Percentiles rank a stretch among this genome's conserved stretches.
Evolutionary conservation across 1,140 invertebrate species (phyloP).

Genomic region (Nebria ingens): DNA sequence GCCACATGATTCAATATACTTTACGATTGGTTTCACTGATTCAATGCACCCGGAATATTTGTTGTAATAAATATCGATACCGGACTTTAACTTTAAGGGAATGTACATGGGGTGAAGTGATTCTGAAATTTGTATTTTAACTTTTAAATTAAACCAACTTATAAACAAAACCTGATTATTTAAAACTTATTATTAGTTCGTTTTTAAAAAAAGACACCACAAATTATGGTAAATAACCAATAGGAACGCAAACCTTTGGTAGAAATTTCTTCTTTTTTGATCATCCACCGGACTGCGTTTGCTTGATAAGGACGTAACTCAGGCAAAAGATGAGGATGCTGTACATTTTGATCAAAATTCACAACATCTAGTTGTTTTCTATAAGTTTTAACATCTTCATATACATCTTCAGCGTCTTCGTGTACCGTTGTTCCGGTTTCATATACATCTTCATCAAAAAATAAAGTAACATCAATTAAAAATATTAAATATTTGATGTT

Average conservation of each 20-base stretch:
- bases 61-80: slow-evolving; percentile 41
- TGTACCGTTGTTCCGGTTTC: slow-evolving; percentile 12
- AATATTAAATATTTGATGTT: slow-evolving; percentile 4
- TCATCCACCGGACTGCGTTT: slow-evolving; percentile 59
- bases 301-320: slow-evolving; percentile 54
- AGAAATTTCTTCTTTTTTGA: slow-evolving; percentile 38
- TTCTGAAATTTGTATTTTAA: slow-evolving; percentile 20
- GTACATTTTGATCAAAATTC: slow-evolving; percentile 15
- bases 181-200: slow-evolving; percentile 14
- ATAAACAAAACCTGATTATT: not conserved
- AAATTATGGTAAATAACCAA: slow-evolving; percentile 19
- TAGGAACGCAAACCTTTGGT: slow-evolving; percentile 6
- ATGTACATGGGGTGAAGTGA: slow-evolving; percentile 32
- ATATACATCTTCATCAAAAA: slow-evolving; percentile 10
- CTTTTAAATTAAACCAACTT: not conserved
- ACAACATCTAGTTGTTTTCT: slow-evolving; percentile 8
- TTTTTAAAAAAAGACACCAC: slow-evolving; percentile 16
- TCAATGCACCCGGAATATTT: slow-evolving; percentile 37
- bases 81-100: slow-evolving; percentile 31
- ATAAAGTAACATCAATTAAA: slow-evolving; percentile 13
- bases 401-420: slow-evolving; percentile 19
- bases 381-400: slow-evolving; percentile 17
- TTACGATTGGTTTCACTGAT: slow-evolving; percentile 27
- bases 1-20: slow-evolving; percentile 46
- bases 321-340: slow-evolving; percentile 27